These are phyloP conservation scores for Mobula hypostoma DNA, from an alignment of 2,113 vertebrate species.

Conservation along the genomic window DNA sequence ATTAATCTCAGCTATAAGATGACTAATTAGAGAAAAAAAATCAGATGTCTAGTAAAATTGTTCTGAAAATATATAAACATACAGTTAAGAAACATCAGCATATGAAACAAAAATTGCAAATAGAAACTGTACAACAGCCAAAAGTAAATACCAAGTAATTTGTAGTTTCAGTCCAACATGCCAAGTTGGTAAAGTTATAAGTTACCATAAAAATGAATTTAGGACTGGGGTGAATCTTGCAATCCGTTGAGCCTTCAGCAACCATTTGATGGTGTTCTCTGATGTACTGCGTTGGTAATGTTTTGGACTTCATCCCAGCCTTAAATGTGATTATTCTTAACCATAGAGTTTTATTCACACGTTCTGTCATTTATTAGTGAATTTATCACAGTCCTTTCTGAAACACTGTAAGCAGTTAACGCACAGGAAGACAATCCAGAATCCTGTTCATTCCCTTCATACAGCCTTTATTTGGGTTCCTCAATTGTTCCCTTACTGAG, in stretches of 20 bases:
- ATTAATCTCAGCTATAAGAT: slow-evolving; percentile 4
- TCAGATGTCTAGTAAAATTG: slow-evolving; percentile 13
- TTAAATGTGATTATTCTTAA: slow-evolving; percentile 36
- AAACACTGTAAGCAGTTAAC: slow-evolving; percentile 48
- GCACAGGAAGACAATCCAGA: slow-evolving; percentile 45
- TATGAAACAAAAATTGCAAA: slow-evolving; percentile 30
- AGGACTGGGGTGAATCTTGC: slow-evolving; percentile 37
- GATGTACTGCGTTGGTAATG: slow-evolving; percentile 18
- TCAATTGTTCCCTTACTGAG: slow-evolving; percentile 96
- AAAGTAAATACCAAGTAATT: slow-evolving; percentile 24
- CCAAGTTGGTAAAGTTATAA: slow-evolving; percentile 34
- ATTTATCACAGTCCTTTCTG: slow-evolving; percentile 56
- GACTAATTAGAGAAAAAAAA: background rate
- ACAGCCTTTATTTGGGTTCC: slow-evolving; percentile 79
- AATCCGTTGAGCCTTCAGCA: slow-evolving; percentile 29
- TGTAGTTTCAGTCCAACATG: slow-evolving; percentile 31
- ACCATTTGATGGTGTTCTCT: slow-evolving; percentile 15
- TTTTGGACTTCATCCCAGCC: slow-evolving; percentile 33
- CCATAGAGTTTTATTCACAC: slow-evolving; percentile 30
- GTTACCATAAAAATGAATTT: slow-evolving; percentile 35
- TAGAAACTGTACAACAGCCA: slow-evolving; percentile 33
- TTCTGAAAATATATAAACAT: slow-evolving; percentile 36
- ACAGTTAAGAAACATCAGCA: slow-evolving; percentile 23
- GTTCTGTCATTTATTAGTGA: slow-evolving; percentile 44
- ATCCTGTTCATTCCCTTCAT: slow-evolving; percentile 23